These are phyloP conservation scores for Melieria crassipennis DNA, from an alignment of 2,888 invertebrate genomes.

Conservation along the genomic window DNA sequence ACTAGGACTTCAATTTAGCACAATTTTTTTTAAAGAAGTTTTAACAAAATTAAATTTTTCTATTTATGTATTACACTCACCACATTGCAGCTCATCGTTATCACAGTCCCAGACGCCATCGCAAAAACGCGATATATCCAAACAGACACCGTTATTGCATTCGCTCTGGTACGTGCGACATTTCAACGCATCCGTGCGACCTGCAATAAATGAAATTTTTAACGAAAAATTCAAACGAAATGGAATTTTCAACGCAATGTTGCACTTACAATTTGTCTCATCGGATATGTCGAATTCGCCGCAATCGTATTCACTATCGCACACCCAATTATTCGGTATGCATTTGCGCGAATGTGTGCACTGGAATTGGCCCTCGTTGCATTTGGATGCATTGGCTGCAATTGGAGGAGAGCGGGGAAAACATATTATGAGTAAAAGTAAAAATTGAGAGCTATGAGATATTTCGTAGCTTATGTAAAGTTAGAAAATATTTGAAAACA, in stretches of 20 bases:
- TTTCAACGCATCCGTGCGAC: constrained; percentile 70
- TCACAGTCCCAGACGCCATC: constrained; percentile 64
- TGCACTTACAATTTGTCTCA: constrained; percentile 76
- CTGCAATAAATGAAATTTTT: constrained; percentile 42
- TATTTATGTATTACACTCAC: constrained; percentile 47
- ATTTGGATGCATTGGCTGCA: constrained; percentile 69
- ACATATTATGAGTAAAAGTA: no score
- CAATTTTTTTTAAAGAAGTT: no score
- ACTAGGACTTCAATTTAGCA: no score
- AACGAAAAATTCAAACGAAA: no score
- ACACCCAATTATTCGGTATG: constrained; percentile 79
- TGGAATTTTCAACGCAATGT: no score
- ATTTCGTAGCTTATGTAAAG: no score
- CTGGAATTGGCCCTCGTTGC: constrained; percentile 77
- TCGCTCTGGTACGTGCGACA: constrained; percentile 77
- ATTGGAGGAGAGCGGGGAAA: constrained; percentile 35
- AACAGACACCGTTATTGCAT: constrained; percentile 68
- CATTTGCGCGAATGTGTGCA: constrained; percentile 78
- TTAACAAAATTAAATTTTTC: neutral
- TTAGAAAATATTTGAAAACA: no score
- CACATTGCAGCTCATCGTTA: constrained; percentile 64
- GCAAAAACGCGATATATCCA: constrained; percentile 64
- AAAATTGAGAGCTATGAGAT: no score
- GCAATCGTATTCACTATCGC: constrained; percentile 82
- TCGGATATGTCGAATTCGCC: constrained; percentile 82